Percentiles rank a stretch among this genome's conserved stretches.
Conservation (phyloP, 1,140 invertebrate genomes). For the Homalodisca vitripennis region DNA sequence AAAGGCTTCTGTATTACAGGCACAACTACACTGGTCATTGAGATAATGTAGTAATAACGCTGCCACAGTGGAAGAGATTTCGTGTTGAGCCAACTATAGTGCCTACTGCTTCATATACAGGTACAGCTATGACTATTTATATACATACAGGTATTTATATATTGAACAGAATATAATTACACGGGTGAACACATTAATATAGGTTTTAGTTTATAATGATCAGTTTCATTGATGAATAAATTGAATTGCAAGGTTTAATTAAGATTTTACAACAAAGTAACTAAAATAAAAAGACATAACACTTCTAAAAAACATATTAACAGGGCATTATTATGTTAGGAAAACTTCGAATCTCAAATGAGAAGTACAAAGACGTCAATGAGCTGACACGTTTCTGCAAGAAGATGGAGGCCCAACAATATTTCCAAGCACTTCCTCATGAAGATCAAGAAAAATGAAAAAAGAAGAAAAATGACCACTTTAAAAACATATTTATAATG, state of each 20-base stretch:
- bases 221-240: not conserved
- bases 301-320: conserved; percentile 5
- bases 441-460: not conserved
- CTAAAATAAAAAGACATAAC: not conserved
- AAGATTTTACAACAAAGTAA: not conserved
- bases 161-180: no score
- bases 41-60: conserved; percentile 21
- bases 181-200: not conserved
- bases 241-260: not conserved
- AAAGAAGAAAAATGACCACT: not conserved
- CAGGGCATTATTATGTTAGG: conserved; percentile 7
- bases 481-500: not conserved
- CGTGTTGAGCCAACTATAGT: conserved; percentile 5
- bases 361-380: conserved; percentile 17
- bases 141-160: conserved; percentile 1
- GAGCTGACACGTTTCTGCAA: conserved; percentile 13
- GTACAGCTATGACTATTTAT: not conserved
- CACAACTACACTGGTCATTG: conserved; percentile 17
- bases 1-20: conserved; percentile 28
- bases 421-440: conserved; percentile 17
- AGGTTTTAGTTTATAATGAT: not conserved
- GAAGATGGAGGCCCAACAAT: conserved; percentile 14
- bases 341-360: conserved; percentile 9
- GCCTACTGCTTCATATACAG: conserved; percentile 24
- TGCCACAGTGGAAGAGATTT: conserved; percentile 20